phyloP scores from a whole-genome alignment of 2,888 invertebrate genomes.

The Heliconius cydno region DNA sequence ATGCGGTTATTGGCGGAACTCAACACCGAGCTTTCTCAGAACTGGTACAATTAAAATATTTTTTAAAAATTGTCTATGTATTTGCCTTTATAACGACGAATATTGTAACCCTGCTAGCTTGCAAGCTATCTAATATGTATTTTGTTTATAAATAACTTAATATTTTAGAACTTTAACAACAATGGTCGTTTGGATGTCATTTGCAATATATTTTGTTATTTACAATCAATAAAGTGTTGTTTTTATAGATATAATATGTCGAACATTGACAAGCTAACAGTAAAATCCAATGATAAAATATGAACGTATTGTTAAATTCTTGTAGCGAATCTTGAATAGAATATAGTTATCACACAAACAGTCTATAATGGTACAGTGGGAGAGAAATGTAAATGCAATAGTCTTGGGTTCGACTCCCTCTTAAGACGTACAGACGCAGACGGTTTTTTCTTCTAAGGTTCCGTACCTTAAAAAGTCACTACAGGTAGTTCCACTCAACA shows the following conservation, averaged over 20 bases:
- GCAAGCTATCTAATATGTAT: too few relatives aligned
- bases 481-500: too few relatives aligned
- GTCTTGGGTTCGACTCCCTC: neutral
- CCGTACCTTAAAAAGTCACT: too few relatives aligned
- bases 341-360: neutral
- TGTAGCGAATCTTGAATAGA: neutral
- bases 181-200: neutral
- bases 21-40: too few relatives aligned
- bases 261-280: neutral
- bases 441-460: too few relatives aligned
- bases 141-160: neutral
- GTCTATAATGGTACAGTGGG: neutral
- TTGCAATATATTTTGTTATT: constrained; percentile 12
- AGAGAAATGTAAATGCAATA: neutral
- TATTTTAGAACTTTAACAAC: neutral
- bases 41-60: too few relatives aligned
- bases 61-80: too few relatives aligned
- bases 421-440: neutral
- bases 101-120: too few relatives aligned
- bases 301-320: constrained; percentile 13
- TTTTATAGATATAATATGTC: constrained; percentile 16
- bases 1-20: too few relatives aligned
- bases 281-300: constrained; percentile 8
- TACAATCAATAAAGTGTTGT: neutral
- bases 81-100: too few relatives aligned